These are phyloP conservation scores for Sebastiscus tertius DNA, from an alignment of 2,797 vertebrate genomes.

Conservation along the genomic window DNA sequence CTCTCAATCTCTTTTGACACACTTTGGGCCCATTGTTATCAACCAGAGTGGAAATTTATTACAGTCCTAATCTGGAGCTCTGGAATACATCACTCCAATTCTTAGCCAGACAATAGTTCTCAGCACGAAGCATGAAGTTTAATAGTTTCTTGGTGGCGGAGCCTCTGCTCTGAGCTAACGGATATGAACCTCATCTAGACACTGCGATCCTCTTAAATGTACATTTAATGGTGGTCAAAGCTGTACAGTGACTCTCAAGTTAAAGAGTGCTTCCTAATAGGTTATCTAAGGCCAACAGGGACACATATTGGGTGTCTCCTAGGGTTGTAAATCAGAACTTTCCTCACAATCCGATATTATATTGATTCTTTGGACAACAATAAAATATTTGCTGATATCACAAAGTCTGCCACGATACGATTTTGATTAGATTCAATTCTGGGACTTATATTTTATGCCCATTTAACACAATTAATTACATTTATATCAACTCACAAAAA, in stretches of 20 bases:
- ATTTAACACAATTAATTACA: no score
- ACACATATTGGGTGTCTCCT: neutral
- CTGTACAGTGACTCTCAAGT: neutral
- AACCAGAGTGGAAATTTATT: slow-evolving; percentile 58
- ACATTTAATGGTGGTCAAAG: neutral
- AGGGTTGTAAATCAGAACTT: neutral
- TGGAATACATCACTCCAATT: slow-evolving; percentile 54
- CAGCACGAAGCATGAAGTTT: slow-evolving; percentile 26
- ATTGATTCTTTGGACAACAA: no score
- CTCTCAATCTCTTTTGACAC: slow-evolving; percentile 59
- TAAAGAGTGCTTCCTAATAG: neutral
- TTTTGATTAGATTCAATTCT: no score
- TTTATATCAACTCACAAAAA: no score
- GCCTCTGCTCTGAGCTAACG: slow-evolving; percentile 2
- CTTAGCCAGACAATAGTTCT: slow-evolving; percentile 36
- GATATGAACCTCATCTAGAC: slow-evolving; percentile 4
- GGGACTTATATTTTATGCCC: no score
- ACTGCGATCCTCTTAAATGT: neutral
- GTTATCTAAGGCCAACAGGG: neutral
- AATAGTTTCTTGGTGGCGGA: slow-evolving; percentile 23
- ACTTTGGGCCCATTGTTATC: slow-evolving; percentile 57
- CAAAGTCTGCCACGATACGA: no score
- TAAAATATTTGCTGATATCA: no score
- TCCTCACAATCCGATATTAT: no score
- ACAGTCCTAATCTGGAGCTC: slow-evolving; percentile 51